Base-by-base conservation (phyloP, 2,888 invertebrate species). In the Latheticus oryzae region DNA sequence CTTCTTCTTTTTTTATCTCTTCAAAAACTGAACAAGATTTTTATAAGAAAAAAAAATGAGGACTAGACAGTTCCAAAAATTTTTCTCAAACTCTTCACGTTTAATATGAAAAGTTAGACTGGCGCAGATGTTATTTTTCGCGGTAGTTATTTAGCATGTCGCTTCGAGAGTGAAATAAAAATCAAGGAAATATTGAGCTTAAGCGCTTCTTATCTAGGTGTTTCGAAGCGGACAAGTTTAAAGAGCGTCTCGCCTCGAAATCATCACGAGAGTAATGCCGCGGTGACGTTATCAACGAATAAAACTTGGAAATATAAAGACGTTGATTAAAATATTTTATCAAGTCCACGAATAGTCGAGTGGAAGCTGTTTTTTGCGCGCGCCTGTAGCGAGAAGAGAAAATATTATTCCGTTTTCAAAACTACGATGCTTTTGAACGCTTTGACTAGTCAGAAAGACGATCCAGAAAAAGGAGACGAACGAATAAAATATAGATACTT, bases 301-400 rank as follows among this genome's bases (percentile, higher is more conserved):
- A 65, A 68, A 68, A 68, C 62, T 65, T 57, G 61, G 66, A 70
- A 71, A 71, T 71, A 71, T 67, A 71, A 69, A 68, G 70, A 69
- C 70, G 70, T 70, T 73, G 73, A 73, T 73, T 73, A 73, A 72
- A 74, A 73, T 72, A 73, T 72, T 73, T 73, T 71, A 73, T 72
- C 71, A 71, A 72, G 69, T 69, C 70, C 63, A 65, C 67, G 70
- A 64, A 28, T n/a, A n/a, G 54, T 66, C 65, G 63, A 67, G 66
- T 67, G 64, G 63, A 68, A 70, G 66, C 69, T 70, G 69, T 70
- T 69, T 67, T 67, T 66, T 67, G 61, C 63, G 56, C 61, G 60
- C 64, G 66, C 58, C 61, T 57, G 60, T 58, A 62, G 62, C 42
- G 60, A 68, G 66, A 61, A 68, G 67, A 65, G 72, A 71, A 73